Base-by-base conservation (phyloP, 2,797 vertebrate genomes). In the Siniperca obscura region DNA sequence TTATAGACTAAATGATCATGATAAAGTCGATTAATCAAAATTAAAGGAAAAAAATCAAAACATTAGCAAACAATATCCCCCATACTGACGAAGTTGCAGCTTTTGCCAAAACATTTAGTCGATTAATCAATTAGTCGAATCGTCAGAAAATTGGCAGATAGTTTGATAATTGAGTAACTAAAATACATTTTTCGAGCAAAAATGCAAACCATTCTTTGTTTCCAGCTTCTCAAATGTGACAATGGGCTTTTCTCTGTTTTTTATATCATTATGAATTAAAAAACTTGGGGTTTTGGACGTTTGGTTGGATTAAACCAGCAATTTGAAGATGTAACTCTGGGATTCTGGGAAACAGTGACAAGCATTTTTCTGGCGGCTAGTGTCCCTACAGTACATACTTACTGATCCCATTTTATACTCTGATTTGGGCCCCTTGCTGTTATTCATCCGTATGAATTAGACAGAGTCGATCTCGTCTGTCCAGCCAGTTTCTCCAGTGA, bases 401-500 rank as follows among this genome's bases (percentile, higher is more conserved):
- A 59, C 17, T 30, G 27, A 59, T 70, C 40, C 7, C 2, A 3
- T 40, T 40, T 72, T n/a, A 27, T 57, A 22, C 27, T 74, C 16
- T 66, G 46, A 71, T 59, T 13, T 34, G 2, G n/a, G 12, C 62
- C 27, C 22, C 8, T 56, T 5, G 21, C 48, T 76, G 67, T 65
- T 52, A 57, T 64, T 48, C 0, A 0, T 62, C n/a, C 0, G 0
- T 66, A 13, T 76, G 50, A 86, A 76, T 78, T 44, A 42, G 50
- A 65, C 22, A 11, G 22, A 8, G 2, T 40, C 3, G 9, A 64
- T 61, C 16, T 64, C 1, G 2, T 70, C 81, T 71, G 68, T 83
- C 27, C 11, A 13, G n/a, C 38, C 17, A 69, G 17, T 38, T 77
- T 77, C 50, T 60, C 61, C 36, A 38, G 16, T 77, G 77, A 84